Base-by-base conservation (phyloP, 2,113 vertebrate genomes). In the Glareola pratincola region DNA sequence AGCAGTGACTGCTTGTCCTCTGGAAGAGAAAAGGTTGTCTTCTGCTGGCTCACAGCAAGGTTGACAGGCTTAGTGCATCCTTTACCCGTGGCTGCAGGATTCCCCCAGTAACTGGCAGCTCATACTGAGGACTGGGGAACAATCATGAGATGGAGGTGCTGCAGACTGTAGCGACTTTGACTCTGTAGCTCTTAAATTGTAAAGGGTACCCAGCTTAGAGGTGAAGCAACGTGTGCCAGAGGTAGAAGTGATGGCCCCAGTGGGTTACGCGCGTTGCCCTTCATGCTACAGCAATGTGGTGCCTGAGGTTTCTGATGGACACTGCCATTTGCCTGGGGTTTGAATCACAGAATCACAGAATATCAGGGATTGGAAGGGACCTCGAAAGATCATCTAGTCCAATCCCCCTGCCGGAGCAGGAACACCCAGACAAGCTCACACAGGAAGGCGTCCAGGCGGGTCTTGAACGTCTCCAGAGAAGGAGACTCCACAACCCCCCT, bases 251-350 rank as follows among this genome's bases (percentile, higher is more conserved):
- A 2, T 37, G 62, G 62, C 32, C 69, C 27, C 13, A 18, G 26
- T 1, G 0, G 12, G 14, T 51, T 11, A 6, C 67, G 50, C 45
- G 2, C 29, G 4, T 24, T 67, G 37, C 16, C 19, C 47, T n/a
- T 53, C 20, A 18, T 8, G 27, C 74, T 45, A 14, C 37, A 67
- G 59, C 51, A 27, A 6, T 27, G 34, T 23, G 32, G 6, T 16
- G 34, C 50, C 20, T 27, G 37, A 47, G 50, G 12, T 41, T 72
- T 59, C 66, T n/a, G 18, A 36, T 18, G 8, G 22, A 20, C 8
- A 4, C 17, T 81, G 24, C 14, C 24, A 13, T 45, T 63, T 45
- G 14, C 20, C 48, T 57, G 63, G 66, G 53, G 26, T 67, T 59
- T 83, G n/a, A n/a, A n/a, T n/a, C n/a, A n/a, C n/a, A n/a, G n/a